These are phyloP conservation scores for Augiades crinisus DNA, from an alignment of 2,888 invertebrate species.

Conservation along the genomic window DNA sequence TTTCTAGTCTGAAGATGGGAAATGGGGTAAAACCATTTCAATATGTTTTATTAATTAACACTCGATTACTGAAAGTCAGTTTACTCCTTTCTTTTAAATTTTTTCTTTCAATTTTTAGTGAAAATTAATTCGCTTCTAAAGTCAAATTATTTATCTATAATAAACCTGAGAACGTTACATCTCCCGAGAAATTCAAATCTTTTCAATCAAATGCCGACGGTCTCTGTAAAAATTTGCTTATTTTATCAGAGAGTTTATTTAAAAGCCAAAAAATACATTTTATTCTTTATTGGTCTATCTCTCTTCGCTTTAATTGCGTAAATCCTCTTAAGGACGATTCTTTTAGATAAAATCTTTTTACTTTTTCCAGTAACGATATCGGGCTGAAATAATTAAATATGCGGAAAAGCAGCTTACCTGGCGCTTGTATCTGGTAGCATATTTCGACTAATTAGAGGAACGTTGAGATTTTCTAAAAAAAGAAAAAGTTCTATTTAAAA, in stretches of 20 bases:
- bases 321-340: conserved; percentile 64
- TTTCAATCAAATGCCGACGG: not conserved
- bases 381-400: conserved; percentile 54
- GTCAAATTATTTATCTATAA: no score
- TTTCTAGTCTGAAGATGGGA: no score
- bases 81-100: no score
- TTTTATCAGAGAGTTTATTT: conserved; percentile 29
- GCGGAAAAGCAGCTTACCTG: conserved; percentile 52
- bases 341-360: conserved; percentile 58
- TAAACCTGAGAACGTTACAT: not conserved
- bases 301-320: conserved; percentile 66
- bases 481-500: no score
- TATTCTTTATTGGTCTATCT: conserved; percentile 32
- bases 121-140: no score
- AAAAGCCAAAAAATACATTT: conserved; percentile 28
- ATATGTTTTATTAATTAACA: no score
- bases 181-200: not conserved
- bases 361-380: conserved; percentile 43
- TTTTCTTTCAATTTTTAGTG: no score
- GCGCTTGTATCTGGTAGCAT: conserved; percentile 41
- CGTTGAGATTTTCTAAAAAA: not conserved
- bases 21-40: no score
- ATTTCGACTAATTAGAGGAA: conserved; percentile 38
- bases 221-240: conserved; percentile 6
- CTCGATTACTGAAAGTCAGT: no score